Conservation (phyloP, 2,113 vertebrate genomes). For the Amphilophus citrinellus region DNA sequence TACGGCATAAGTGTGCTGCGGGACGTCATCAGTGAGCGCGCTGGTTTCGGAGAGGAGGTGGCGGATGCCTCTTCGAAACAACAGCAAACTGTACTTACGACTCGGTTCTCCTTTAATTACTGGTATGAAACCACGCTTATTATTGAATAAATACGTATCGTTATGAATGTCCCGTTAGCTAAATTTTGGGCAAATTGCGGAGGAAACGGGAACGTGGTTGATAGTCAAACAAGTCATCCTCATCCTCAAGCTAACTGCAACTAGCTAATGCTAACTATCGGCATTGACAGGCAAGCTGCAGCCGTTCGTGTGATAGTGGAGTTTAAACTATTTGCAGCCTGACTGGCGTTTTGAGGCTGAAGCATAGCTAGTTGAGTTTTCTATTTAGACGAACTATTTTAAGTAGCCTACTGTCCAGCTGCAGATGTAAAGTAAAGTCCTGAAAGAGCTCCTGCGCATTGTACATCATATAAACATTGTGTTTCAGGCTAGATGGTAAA, state of each 20-base stretch:
- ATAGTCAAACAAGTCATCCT: not conserved
- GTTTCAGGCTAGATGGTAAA: not conserved
- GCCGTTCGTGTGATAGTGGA: not conserved
- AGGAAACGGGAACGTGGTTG: accelerated
- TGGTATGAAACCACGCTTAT: constrained; percentile 50
- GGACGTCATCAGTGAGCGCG: constrained; percentile 64
- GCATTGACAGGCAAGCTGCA: not conserved
- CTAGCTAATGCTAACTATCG: constrained; percentile 47
- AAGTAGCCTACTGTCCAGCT: not conserved
- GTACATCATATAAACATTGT: not conserved
- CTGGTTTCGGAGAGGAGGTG: constrained; percentile 48
- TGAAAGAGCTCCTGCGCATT: not conserved
- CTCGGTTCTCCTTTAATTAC: constrained; percentile 32
- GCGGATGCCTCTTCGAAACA: constrained; percentile 64
- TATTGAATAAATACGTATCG: accelerated
- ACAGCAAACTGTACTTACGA: constrained; percentile 8
- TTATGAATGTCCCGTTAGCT: not conserved
- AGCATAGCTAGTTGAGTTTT: not conserved
- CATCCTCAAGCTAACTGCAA: constrained; percentile 7
- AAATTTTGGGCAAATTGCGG: accelerated
- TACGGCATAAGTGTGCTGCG: not conserved
- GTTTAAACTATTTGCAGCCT: not conserved
- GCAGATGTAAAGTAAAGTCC: not conserved
- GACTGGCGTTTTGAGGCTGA: not conserved
- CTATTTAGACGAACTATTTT: not conserved